Conservation (phyloP, 2,113 vertebrate species). For the Sula dactylatra region DNA sequence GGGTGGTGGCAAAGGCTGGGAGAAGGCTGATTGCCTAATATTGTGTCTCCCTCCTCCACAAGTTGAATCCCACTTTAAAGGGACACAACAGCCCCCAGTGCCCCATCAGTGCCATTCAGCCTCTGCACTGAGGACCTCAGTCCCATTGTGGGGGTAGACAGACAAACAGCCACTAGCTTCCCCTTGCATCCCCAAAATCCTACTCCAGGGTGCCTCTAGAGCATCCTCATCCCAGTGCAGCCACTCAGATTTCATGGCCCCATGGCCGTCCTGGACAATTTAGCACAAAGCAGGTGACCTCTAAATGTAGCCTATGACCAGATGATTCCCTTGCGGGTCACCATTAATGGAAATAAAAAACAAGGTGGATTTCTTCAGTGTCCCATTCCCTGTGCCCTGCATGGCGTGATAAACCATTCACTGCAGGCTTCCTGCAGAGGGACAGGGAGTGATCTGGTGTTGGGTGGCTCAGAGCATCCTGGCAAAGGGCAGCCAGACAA, state of each 20-base stretch:
- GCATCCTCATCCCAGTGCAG: neutral
- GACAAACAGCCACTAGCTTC: neutral
- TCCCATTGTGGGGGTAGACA: accelerated
- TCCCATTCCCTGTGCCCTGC: neutral
- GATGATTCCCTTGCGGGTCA: neutral
- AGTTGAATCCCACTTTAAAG: neutral
- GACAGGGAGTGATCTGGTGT: accelerated
- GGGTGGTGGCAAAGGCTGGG: neutral
- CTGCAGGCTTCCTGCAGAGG: neutral
- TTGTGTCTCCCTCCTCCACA: neutral
- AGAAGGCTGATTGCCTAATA: too few species aligned
- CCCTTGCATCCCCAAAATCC: neutral
- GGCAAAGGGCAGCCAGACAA: neutral
- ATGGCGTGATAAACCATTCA: too few species aligned
- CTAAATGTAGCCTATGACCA: too few species aligned
- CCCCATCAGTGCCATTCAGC: neutral
- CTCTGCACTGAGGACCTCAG: neutral
- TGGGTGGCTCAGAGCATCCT: neutral
- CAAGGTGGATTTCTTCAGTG: neutral
- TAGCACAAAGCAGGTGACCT: neutral
- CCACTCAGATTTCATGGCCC: neutral
- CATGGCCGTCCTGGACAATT: neutral
- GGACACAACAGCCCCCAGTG: neutral
- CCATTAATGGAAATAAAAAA: neutral
- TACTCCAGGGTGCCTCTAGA: accelerated